Percentiles rank a stretch among this genome's conserved stretches.
phyloP scores from a whole-genome alignment of 2,113 vertebrate genomes.

The Chlorodrepanis virens region DNA sequence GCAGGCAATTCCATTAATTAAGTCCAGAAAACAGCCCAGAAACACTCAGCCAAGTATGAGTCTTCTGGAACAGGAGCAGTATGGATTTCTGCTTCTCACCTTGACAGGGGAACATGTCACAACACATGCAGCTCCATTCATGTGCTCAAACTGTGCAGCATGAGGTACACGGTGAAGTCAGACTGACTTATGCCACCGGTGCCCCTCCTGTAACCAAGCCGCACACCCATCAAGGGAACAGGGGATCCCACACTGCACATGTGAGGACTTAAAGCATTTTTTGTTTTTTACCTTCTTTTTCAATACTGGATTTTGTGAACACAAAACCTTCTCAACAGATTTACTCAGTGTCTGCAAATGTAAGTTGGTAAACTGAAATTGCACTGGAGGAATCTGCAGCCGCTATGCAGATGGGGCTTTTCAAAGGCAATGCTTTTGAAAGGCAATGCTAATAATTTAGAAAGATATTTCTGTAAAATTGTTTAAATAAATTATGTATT shows the following conservation, averaged over 20 bases:
- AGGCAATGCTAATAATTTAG: not conserved
- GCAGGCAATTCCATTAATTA: not conserved
- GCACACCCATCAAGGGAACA: not conserved
- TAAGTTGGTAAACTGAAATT: not conserved
- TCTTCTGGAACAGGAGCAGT: not conserved
- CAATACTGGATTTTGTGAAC: not conserved
- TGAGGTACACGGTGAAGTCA: not conserved
- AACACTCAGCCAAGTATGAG: not conserved
- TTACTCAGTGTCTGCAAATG: not conserved
- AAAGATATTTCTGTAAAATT: not conserved
- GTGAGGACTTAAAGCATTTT: not conserved
- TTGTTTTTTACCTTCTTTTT: not conserved
- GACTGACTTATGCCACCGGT: not conserved
- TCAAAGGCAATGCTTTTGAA: not conserved
- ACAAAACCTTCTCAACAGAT: not conserved
- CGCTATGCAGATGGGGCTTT: not conserved
- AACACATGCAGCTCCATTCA: not conserved
- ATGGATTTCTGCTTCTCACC: not conserved
- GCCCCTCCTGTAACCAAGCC: not conserved
- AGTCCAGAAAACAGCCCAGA: not conserved
- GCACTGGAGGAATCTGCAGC: not conserved
- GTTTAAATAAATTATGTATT: not conserved
- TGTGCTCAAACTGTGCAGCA: not conserved
- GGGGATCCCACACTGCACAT: not conserved
- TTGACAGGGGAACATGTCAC: not conserved